phyloP scores from a whole-genome alignment of 2,888 invertebrate genomes.

The Caenorhabditis sulstoni region DNA sequence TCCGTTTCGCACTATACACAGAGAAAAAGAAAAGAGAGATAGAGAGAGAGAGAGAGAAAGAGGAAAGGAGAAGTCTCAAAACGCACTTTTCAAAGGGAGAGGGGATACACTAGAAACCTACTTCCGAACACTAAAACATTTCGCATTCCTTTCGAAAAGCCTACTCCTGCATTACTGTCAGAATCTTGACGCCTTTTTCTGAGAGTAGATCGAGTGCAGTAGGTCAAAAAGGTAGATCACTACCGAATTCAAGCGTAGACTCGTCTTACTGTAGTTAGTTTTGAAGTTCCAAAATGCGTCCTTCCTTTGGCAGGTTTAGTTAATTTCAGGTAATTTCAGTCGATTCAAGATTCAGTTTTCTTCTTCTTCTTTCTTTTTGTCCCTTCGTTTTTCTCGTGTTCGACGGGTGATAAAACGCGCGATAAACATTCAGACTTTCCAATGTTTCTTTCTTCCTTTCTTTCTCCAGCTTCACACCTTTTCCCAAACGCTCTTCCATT shows the following conservation, averaged over 20 bases:
- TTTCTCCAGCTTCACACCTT: not conserved
- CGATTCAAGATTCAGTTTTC: not conserved
- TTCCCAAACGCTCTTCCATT: not conserved
- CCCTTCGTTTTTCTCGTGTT: not conserved
- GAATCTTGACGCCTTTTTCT: slow-evolving; percentile 2
- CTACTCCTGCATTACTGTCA: no score
- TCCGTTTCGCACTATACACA: not conserved
- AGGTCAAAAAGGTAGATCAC: no score
- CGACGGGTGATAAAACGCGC: not conserved
- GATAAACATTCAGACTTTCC: not conserved
- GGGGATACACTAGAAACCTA: not conserved
- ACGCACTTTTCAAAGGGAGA: not conserved
- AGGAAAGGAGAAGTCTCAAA: slow-evolving; percentile 6
- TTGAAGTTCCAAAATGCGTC: no score
- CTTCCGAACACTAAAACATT: no score
- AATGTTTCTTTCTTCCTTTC: no score
- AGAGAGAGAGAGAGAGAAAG: not conserved
- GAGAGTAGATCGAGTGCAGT: no score
- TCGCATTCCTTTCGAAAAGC: no score
- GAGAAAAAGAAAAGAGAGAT: not conserved
- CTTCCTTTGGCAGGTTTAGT: no score
- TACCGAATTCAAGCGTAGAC: no score
- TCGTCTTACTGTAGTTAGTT: no score
- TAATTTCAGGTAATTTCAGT: no score
- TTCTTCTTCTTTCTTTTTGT: not conserved